Conservation (phyloP, 2,888 invertebrate genomes). For the Graphium colonna region DNA sequence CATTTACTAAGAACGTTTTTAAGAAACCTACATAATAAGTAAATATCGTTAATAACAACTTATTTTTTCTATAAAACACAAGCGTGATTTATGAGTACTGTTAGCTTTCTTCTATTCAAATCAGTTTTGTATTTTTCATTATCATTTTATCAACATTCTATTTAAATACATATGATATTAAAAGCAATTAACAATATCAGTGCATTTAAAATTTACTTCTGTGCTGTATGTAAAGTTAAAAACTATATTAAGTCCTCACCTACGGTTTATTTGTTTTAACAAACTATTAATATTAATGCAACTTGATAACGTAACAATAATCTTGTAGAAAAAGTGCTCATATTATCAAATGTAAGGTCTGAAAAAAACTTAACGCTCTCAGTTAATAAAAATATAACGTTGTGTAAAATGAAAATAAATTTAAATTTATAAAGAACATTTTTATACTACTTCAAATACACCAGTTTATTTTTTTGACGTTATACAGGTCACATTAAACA, state of each 20-base stretch:
- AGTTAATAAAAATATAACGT: too few relatives aligned
- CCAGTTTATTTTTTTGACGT: neutral
- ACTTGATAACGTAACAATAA: too few relatives aligned
- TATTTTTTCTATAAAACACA: slow-evolving; percentile 3
- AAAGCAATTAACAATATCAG: slow-evolving; percentile 5
- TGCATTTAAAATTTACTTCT: slow-evolving; percentile 8
- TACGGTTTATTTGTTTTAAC: too few relatives aligned
- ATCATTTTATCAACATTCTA: neutral
- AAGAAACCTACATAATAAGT: slow-evolving; percentile 38
- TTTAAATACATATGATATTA: neutral
- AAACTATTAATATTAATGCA: too few relatives aligned
- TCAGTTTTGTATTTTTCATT: neutral
- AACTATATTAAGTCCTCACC: too few relatives aligned
- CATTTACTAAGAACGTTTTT: slow-evolving; percentile 43
- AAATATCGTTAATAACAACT: slow-evolving; percentile 5
- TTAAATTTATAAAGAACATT: too few relatives aligned
- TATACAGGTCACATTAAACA: slow-evolving; percentile 1
- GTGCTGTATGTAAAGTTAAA: slow-evolving; percentile 2
- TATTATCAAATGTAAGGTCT: too few relatives aligned
- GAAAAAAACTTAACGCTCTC: too few relatives aligned
- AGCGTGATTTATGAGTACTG: neutral
- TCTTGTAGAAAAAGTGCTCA: too few relatives aligned
- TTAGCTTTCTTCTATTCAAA: neutral
- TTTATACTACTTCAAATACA: too few relatives aligned
- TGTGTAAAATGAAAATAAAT: too few relatives aligned